Evolutionary conservation across 2,113 vertebrate genomes (phyloP), one percentile per base, ranked within the genome.

Genomic region (Excalfactoria chinensis): DNA sequence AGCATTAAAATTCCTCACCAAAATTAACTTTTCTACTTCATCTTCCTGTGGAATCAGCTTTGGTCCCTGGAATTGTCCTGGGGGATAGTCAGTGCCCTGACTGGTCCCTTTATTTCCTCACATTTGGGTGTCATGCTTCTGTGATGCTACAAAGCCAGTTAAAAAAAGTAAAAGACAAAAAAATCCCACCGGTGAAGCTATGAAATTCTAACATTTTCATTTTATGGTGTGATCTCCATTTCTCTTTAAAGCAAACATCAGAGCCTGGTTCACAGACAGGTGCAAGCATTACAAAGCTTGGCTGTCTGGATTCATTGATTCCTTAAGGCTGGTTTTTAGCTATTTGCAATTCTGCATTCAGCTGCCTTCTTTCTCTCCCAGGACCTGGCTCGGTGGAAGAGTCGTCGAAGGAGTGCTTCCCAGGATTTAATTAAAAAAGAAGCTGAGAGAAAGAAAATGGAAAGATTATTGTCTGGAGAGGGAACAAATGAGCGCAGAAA

Each of bases 361-460:
- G 21, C 0, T 84, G 9, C 16, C 59, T 78, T 62, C 62, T 25
- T 82, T 80, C 32, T 60, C 35, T 69, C 2, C 0, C 34, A 99
- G 99, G 99, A 99, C 90, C 97, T 99, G 96, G 99, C 99, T 59
- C 97, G 98, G 16, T 99, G 99, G 99, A 99, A 99, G 95, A 99
- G 90, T 79, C 98, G 99, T 6, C 97, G 99, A 97, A 98, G 99
- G 97, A 99, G 99, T 1, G 98, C 99, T 86, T 99, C 99, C 44
- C 99, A 99, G 93, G 99, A 99, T 92, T 97, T 99, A 86, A 99
- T 99, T 79, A 99, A 99, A 96, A 99, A 99, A 96, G 99, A 99
- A 92, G 98, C 99, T 73, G 99, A 99, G 97, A 98, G 99, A 90
- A 99, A 99, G 96, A 98, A 98, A 97, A 99, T 99, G 99, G 99